Evolutionary conservation across 2,797 vertebrate species (phyloP), one percentile per base, ranked within the genome.

Genomic region (Hippopotamyrus pictus): DNA sequence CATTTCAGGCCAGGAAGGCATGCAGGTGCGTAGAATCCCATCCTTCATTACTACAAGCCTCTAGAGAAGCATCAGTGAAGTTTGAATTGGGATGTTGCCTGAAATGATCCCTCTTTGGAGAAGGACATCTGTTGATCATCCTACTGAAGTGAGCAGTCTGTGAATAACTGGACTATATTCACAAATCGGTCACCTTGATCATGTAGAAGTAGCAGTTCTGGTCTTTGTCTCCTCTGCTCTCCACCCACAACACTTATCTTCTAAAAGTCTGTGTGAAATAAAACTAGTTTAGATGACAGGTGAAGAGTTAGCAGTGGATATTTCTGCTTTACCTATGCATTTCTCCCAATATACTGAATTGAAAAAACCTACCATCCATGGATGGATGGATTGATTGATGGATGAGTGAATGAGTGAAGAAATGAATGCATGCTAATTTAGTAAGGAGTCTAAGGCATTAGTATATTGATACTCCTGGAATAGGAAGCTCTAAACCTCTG

Each of bases 1-100:
- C 59, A 97, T 99, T 91, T 98, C 96, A 0, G 98, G 98, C 84
- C 98, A 99, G 93, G 98, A 99, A 94, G 98, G 98, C 93, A 98
- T 99, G 98, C 98, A 99, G 97, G 98, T 99, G 94, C 19, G 12
- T 62, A 22, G 41, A 83, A 14, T 25, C 65, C 46, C 7, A n/a
- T 11, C 65, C 37, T 5, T 65, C 19, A 65, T 65, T n/a, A 14
- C 22, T 65, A 33, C n/a, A 9, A 14, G 48, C 7, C 14, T 59
- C 29, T 41, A 76, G 69, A 37, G 33, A 76, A 14, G 69, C 29
- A 41, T 76, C 5, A 76, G 41, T 76, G 3, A 41, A 17, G 69
- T 6, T 41, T 41, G 29, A 76, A 14, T 76, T 17, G 69, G 69
- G 33, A 41, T 41, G 29, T 19, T 33, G 14, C 14, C 69, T 0